Evolutionary conservation across 53 echinoderm and acorn worm genomes (phyloP), one percentile per base, ranked within the genome.

Genomic region (Stichopus horrens): DNA sequence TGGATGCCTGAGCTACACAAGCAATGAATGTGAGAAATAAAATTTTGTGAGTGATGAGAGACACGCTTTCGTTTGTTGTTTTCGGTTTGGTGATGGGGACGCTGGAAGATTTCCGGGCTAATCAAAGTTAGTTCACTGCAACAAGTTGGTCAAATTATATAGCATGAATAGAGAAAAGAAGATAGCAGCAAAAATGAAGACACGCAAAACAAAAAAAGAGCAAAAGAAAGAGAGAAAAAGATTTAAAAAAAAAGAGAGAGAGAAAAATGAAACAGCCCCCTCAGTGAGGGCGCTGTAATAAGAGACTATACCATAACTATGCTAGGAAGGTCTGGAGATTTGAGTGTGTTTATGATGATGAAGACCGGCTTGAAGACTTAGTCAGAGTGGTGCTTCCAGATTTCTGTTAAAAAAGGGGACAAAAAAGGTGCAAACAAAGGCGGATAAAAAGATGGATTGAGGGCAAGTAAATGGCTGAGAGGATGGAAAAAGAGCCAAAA

Each of bases 241-340:
- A n/a, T 11, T n/a, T 67, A 14, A 11, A 76, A 51, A 51, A 76
- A 10, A 23, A 67, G 10, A 10, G 37, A 67, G 10, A 54, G n/a
- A 81, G 57, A 81, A 56, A 58, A 58, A 81, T 21, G 20, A 54
- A 79, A 56, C 81, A 21, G 57, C 81, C 5, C 21, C 57, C 23
- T 56, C 56, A 81, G 7, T 81, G 66, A 63, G 85, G 63, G 85
- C 65, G 37, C 65, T 85, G 52, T 23, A 52, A 59, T 55, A 57
- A 83, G 23, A 77, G 83, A 68, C 66, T 86, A 56, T 87, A 87
- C 87, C 87, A 87, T 87, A 75, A 58, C 87, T 87, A 87, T 74
- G 87, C 75, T 75, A 87, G 74, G 75, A 87, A 87, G 87, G 85
- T 85, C 85, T 85, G 85, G 63, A 85, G 85, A 59, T 85, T 85